A percentile compares a stretch with the other conserved stretches of the same genome.
phyloP scores from a whole-genome alignment of 1,140 invertebrate genomes.

The Drosophila cardini region DNA sequence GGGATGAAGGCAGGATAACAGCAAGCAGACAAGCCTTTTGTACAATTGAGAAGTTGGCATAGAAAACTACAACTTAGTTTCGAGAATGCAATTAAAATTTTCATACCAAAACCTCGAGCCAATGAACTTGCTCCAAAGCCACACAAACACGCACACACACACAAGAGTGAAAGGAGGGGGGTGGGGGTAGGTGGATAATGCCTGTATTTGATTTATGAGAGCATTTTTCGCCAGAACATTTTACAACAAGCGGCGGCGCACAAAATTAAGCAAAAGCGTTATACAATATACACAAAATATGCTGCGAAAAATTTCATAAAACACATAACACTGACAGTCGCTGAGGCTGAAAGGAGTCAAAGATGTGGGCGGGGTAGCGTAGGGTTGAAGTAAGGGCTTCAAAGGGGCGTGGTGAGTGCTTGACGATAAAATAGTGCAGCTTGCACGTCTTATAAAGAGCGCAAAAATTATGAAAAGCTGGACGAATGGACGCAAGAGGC shows the following conservation, averaged over 20 bases:
- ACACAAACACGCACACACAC: conserved; percentile 18
- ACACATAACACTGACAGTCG: conserved; percentile 76
- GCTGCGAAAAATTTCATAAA: conserved; percentile 79
- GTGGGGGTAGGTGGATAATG: conserved; percentile 30
- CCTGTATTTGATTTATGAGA: conserved; percentile 78
- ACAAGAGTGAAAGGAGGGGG: not conserved
- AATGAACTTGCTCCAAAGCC: conserved; percentile 64
- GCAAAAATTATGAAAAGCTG: conserved; percentile 77
- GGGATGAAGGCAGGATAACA: not conserved
- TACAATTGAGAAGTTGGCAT: conserved; percentile 65
- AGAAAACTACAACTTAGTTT: conserved; percentile 65
- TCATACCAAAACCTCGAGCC: conserved; percentile 47
- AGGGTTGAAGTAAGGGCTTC: not conserved
- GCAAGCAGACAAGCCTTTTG: conserved; percentile 32
- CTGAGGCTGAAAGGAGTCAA: conserved; percentile 18
- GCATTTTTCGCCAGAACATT: conserved; percentile 64
- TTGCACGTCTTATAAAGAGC: conserved; percentile 69
- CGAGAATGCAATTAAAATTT: conserved; percentile 80
- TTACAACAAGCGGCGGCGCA: conserved; percentile 57
- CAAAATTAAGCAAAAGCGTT: conserved; percentile 72
- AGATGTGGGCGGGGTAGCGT: conserved; percentile 6
- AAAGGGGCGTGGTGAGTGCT: not conserved
- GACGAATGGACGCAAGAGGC: conserved; percentile 20
- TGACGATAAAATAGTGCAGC: conserved; percentile 55
- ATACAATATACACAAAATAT: conserved; percentile 77